Conservation (phyloP, 2,888 invertebrate genomes). For the Dascillus cervinus region DNA sequence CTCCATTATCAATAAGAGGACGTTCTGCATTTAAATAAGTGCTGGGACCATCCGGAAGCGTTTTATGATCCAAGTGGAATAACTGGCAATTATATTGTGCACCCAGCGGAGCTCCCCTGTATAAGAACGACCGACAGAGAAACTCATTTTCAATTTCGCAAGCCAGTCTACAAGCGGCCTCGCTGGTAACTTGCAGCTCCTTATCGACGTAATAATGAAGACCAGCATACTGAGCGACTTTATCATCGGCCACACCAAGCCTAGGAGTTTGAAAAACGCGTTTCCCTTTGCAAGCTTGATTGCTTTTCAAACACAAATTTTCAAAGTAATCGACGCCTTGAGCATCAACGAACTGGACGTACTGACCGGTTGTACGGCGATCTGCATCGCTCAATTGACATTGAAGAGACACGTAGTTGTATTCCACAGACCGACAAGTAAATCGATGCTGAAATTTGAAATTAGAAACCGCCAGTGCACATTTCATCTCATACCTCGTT, state of each 20-base stretch:
- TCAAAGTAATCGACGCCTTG: slow-evolving; percentile 81
- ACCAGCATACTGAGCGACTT: slow-evolving; percentile 86
- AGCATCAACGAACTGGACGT: slow-evolving; percentile 84
- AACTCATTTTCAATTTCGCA: slow-evolving; percentile 92
- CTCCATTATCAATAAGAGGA: slow-evolving; percentile 85
- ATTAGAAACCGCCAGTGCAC: background rate
- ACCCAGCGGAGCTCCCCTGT: slow-evolving; percentile 58
- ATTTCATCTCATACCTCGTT: slow-evolving; percentile 60
- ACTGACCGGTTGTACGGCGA: slow-evolving; percentile 77
- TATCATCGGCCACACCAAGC: slow-evolving; percentile 84
- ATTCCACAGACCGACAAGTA: slow-evolving; percentile 85
- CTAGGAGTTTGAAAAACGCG: slow-evolving; percentile 73
- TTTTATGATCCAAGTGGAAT: slow-evolving; percentile 88
- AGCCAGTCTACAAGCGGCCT: slow-evolving; percentile 80
- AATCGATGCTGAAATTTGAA: slow-evolving; percentile 66
- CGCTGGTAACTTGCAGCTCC: slow-evolving; percentile 82
- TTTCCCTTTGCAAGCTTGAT: slow-evolving; percentile 80
- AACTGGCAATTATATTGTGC: slow-evolving; percentile 84
- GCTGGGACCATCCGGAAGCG: slow-evolving; percentile 85
- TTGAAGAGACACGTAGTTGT: slow-evolving; percentile 87
- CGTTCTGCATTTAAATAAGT: slow-evolving; percentile 85
- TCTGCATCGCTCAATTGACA: slow-evolving; percentile 89
- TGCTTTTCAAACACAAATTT: slow-evolving; percentile 77
- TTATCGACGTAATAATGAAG: slow-evolving; percentile 91
- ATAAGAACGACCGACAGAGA: slow-evolving; percentile 77